Evolutionary conservation across 2,888 invertebrate genomes (phyloP).

Genomic region (Ectropis crepuscularia): DNA sequence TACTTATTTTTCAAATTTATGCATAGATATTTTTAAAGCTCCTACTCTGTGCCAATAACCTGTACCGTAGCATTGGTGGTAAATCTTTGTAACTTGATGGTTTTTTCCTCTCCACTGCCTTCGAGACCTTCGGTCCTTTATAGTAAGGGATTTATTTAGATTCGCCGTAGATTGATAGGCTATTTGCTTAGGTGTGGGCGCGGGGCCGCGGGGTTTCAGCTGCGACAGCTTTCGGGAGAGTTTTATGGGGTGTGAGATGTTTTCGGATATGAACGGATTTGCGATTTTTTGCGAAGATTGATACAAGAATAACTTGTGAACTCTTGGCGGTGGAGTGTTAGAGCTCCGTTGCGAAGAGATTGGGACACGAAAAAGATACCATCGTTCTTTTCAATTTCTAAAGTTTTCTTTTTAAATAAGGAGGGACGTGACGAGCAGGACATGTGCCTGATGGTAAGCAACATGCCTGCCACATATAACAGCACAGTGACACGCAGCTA

Average conservation of each 20-base stretch:
- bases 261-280: constrained; percentile 11
- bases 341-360: too few relatives aligned
- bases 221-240: constrained; percentile 28
- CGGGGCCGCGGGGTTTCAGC: constrained; percentile 16
- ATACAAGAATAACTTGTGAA: neutral
- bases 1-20: too few relatives aligned
- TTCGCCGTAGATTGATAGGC: constrained; percentile 59
- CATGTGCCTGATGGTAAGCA: too few relatives aligned
- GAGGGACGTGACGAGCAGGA: too few relatives aligned
- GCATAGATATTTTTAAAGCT: constrained; percentile 1
- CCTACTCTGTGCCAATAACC: constrained; percentile 1
- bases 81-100: constrained; percentile 71
- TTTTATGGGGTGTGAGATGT: constrained; percentile 24
- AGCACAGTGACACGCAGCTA: too few relatives aligned
- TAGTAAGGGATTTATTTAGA: constrained; percentile 63
- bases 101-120: constrained; percentile 69
- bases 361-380: too few relatives aligned
- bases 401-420: too few relatives aligned
- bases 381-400: too few relatives aligned
- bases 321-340: too few relatives aligned
- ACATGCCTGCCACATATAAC: too few relatives aligned
- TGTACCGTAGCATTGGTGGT: constrained; percentile 56
- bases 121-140: constrained; percentile 61
- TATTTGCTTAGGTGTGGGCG: constrained; percentile 42
- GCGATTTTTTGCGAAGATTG: neutral